Conservation (phyloP, 2,888 invertebrate genomes). For the Hemicrepidius hirtus region DNA sequence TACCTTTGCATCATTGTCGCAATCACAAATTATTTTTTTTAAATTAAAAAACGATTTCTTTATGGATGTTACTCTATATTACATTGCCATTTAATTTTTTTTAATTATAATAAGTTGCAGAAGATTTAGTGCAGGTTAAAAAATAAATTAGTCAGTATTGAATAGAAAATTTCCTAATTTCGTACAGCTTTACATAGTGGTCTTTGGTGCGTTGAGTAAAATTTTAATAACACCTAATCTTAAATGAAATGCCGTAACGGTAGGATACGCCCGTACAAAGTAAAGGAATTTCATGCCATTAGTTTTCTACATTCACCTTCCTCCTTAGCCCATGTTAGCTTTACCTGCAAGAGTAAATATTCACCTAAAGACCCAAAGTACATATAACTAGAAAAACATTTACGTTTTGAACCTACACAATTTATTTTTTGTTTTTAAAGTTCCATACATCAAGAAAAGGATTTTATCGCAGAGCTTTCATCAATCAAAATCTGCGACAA, state of each 20-base stretch:
- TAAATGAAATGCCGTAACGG: slow-evolving; percentile 4
- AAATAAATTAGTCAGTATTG: background rate
- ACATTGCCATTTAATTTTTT: too few relatives aligned
- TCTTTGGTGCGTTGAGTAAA: background rate
- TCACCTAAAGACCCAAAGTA: background rate
- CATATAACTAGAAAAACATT: background rate
- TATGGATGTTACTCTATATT: too few relatives aligned
- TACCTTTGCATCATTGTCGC: too few relatives aligned
- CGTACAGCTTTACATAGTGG: background rate
- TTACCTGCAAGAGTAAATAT: slow-evolving; percentile 8
- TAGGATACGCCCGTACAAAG: slow-evolving; percentile 9
- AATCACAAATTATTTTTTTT: too few relatives aligned
- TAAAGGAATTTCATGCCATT: slow-evolving; percentile 7
- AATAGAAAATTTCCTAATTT: slow-evolving; percentile 4
- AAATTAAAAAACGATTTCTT: too few relatives aligned
- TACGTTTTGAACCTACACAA: too few relatives aligned
- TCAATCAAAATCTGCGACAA: slow-evolving; percentile 7
- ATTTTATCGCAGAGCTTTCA: background rate
- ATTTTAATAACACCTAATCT: slow-evolving; percentile 13
- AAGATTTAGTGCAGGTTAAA: background rate
- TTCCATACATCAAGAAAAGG: too few relatives aligned
- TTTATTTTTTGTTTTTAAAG: too few relatives aligned
- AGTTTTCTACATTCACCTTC: slow-evolving; percentile 7
- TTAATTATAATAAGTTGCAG: slow-evolving; percentile 1
- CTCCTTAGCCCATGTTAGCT: background rate